phyloP scores from a whole-genome alignment of 2,113 vertebrate genomes.

The Carassius gibelio region DNA sequence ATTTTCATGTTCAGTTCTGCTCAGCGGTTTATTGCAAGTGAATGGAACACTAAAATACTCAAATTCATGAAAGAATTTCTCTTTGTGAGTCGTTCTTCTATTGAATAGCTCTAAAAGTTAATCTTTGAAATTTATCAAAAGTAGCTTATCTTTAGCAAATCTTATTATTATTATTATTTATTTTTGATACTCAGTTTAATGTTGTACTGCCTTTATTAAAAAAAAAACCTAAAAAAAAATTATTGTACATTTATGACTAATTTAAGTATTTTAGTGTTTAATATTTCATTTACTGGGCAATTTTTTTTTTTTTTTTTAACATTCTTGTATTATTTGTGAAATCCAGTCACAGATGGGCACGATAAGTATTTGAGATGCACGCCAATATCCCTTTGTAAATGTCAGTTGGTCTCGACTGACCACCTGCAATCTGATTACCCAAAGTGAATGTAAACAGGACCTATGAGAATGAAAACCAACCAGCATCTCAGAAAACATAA shows the following conservation, averaged over 20 bases:
- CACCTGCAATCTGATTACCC: neutral
- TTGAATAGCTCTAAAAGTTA: neutral
- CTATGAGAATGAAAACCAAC: neutral
- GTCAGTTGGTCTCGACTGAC: neutral
- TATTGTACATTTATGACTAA: neutral
- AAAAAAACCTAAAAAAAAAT: neutral
- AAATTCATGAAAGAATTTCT: neutral
- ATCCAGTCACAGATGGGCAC: conserved; percentile 7
- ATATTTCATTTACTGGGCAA: neutral
- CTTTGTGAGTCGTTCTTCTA: neutral
- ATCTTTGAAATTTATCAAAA: neutral
- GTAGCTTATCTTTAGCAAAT: no score
- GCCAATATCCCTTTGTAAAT: conserved; percentile 2
- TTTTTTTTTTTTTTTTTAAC: neutral
- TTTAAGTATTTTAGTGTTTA: neutral
- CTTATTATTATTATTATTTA: no score
- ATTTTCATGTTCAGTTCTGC: neutral
- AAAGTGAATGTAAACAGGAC: neutral
- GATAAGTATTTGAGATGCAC: neutral
- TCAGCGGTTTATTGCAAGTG: neutral
- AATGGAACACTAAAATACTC: neutral
- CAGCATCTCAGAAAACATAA: neutral
- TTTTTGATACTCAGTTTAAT: neutral
- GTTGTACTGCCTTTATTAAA: neutral
- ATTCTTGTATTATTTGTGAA: neutral